These are phyloP conservation scores for Drosophila elegans DNA, from an alignment of 1,140 invertebrate species.

Conservation along the genomic window DNA sequence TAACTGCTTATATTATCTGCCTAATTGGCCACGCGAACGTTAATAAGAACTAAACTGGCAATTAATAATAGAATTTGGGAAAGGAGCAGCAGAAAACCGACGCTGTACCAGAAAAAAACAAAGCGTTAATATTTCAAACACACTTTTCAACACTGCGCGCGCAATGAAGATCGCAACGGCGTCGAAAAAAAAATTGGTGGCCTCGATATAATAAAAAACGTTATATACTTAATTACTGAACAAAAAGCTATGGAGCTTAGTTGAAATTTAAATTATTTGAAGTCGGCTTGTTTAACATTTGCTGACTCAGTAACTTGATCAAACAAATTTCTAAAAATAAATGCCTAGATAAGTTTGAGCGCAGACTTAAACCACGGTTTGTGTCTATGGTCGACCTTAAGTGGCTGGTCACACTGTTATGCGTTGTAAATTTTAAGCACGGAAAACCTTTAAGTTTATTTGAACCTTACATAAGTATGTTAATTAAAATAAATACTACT, in stretches of 20 bases:
- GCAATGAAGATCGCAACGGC: slow-evolving; percentile 24
- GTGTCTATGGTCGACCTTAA: no score
- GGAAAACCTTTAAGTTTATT: no score
- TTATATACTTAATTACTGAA: not conserved
- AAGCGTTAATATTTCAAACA: slow-evolving; percentile 75
- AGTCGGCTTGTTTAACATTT: not conserved
- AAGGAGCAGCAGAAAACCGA: slow-evolving; percentile 34
- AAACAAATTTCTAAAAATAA: not conserved
- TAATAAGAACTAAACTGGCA: not conserved
- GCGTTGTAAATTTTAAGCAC: no score
- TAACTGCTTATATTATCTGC: slow-evolving; percentile 8
- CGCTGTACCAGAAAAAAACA: slow-evolving; percentile 64
- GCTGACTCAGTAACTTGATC: not conserved
- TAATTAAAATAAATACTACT: no score
- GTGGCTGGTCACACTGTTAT: not conserved
- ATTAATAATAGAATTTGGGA: slow-evolving; percentile 7
- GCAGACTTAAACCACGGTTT: not conserved
- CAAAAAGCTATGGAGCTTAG: not conserved
- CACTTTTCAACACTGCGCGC: slow-evolving; percentile 63
- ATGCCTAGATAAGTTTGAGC: not conserved
- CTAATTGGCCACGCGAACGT: slow-evolving; percentile 8
- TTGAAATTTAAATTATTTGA: not conserved
- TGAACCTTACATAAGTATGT: no score
- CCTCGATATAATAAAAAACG: not conserved
- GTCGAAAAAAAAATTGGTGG: slow-evolving; percentile 19